Base-by-base conservation (phyloP, 2,888 invertebrate genomes). In the Scaptomyza polygonia region DNA sequence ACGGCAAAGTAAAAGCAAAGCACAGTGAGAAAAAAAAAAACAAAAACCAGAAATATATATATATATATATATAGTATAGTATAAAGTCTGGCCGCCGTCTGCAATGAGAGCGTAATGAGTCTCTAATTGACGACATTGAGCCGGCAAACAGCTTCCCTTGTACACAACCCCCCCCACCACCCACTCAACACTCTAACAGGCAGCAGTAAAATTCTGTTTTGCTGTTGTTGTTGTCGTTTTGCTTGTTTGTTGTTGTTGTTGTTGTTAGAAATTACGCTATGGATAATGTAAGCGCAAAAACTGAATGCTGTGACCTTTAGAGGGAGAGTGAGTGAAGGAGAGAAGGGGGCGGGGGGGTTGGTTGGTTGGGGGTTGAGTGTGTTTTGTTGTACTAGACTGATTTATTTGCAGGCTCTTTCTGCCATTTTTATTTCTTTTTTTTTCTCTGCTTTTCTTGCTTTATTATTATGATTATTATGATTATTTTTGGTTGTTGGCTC, bases 101-200 rank as follows among this genome's bases (percentile, higher is more conserved):
- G 88, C 88, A 89, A 79, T 86, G 82, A 76, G 77, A 85, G 87
- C 86, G 88, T 89, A 89, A 90, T 90, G 89, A 90, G 88, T 88
- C 87, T 90, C 89, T 90, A 90, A 90, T 90, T 89, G 90, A 81
- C 82, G 88, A 74, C 87, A 86, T 76, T 87, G 80, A 81, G 88
- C 71, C 67, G 65, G 53, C 32, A 30, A 30, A 1, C 59, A 44
- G 32, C 47, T 21, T 34, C n/a, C 12, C 25, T 25, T 2, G n/a
- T n/a, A n/a, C n/a, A n/a, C n/a, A n/a, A 9, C 18, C 21, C 9
- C 14, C 18, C 6, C 27, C 30, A 3, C 32, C 7, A 6, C 9
- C 11, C 6, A 7, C 29, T 11, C 29, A 5, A 36, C 4, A 8
- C 7, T 12, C 32, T 12, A 32, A n/a, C n/a, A 5, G 34, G n/a